phyloP scores from a whole-genome alignment of 2,113 vertebrate species.

The Lichenostomus cassidix region DNA sequence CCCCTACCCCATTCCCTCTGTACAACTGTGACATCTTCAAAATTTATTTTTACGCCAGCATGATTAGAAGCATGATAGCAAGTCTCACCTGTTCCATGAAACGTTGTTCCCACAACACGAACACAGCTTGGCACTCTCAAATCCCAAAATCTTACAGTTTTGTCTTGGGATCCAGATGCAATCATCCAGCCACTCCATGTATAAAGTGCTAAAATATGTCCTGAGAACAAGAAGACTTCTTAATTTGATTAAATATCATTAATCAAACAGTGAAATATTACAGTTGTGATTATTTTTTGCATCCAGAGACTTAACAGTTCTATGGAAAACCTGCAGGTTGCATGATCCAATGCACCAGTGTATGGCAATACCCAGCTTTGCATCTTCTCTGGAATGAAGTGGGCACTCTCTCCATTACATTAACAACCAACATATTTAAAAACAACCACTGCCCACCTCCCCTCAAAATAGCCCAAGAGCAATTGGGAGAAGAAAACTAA shows the following conservation, averaged over 20 bases:
- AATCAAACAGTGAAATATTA: neutral
- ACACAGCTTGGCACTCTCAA: slow-evolving; percentile 96
- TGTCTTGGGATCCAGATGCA: slow-evolving; percentile 96
- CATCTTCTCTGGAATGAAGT: neutral
- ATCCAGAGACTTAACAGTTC: neutral
- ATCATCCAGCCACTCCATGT: slow-evolving; percentile 99
- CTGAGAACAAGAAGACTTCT: slow-evolving; percentile 60
- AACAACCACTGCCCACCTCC: neutral
- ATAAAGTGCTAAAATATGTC: slow-evolving; percentile 97
- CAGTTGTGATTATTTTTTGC: neutral
- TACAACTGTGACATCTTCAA: neutral
- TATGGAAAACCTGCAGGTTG: neutral
- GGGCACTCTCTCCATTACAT: neutral
- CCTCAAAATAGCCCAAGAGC: neutral
- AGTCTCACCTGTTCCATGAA: slow-evolving; percentile 91
- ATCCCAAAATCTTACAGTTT: slow-evolving; percentile 98
- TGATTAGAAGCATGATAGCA: neutral
- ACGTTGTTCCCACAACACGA: slow-evolving; percentile 93
- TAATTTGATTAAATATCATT: neutral
- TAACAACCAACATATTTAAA: neutral
- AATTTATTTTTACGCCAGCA: neutral
- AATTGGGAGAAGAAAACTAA: neutral
- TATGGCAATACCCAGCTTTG: neutral
- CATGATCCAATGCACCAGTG: neutral
- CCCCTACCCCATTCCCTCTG: accelerated